Evolutionary conservation across 2,888 invertebrate genomes (phyloP).

Genomic region (Heliconius ethilla): DNA sequence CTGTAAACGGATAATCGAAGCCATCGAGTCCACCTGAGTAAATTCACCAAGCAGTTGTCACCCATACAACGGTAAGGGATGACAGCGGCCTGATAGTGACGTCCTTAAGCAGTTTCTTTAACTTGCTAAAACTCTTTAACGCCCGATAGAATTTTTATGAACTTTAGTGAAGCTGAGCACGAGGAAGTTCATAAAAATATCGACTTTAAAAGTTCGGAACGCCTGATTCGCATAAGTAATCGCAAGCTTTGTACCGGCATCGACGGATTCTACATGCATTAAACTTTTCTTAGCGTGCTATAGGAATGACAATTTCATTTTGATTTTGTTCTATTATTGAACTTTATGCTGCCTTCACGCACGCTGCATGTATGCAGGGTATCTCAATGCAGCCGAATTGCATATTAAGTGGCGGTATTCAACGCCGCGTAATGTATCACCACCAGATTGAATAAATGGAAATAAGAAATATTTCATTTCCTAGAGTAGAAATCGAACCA

Average conservation of each 20-base stretch:
- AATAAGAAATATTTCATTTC: too few relatives aligned
- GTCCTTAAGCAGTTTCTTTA: slow-evolving; percentile 49
- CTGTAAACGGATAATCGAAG: slow-evolving; percentile 80
- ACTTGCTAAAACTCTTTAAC: slow-evolving; percentile 50
- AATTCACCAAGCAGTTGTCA: slow-evolving; percentile 49
- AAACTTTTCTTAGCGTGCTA: slow-evolving; percentile 29
- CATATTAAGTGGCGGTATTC: too few relatives aligned
- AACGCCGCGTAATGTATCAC: too few relatives aligned
- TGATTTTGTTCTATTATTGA: too few relatives aligned
- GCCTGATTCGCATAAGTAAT: slow-evolving; percentile 50
- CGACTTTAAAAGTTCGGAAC: slow-evolving; percentile 45
- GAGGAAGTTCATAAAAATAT: slow-evolving; percentile 47
- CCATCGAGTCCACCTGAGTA: slow-evolving; percentile 73
- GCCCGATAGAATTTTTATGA: slow-evolving; percentile 62
- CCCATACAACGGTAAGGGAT: slow-evolving; percentile 38
- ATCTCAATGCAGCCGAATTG: too few relatives aligned
- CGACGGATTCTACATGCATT: slow-evolving; percentile 35
- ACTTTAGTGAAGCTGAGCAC: slow-evolving; percentile 48
- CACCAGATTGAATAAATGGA: too few relatives aligned
- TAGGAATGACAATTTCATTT: slow-evolving; percentile 16
- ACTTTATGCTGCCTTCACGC: too few relatives aligned
- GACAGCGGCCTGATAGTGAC: slow-evolving; percentile 53
- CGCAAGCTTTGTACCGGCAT: slow-evolving; percentile 36
- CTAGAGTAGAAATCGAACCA: too few relatives aligned
- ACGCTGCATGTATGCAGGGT: too few relatives aligned